These are phyloP conservation scores for Meles meles DNA, from an alignment of 2,113 vertebrate genomes.

Conservation along the genomic window DNA sequence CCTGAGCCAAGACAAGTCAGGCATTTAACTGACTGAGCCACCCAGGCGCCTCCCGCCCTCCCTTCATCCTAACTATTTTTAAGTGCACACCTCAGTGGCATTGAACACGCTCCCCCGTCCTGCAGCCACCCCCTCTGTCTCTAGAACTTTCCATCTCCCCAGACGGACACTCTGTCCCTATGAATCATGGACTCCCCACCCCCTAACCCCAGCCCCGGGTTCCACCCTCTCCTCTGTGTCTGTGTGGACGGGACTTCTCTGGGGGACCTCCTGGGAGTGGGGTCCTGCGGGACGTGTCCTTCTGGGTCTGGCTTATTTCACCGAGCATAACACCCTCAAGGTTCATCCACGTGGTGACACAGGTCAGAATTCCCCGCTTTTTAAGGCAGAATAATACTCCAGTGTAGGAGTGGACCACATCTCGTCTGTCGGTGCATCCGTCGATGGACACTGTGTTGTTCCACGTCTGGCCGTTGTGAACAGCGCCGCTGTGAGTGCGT, in stretches of 20 bases:
- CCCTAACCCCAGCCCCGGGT: not conserved
- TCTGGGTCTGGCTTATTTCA: not conserved
- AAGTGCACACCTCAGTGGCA: not conserved
- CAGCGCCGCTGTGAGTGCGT: not conserved
- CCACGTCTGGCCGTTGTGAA: not conserved
- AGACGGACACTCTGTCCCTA: not conserved
- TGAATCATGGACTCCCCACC: not conserved
- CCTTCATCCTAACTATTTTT: not conserved
- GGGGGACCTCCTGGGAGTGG: not conserved
- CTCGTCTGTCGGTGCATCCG: not conserved
- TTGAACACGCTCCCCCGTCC: accelerated
- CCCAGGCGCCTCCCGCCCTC: not conserved
- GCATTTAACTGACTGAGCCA: not conserved
- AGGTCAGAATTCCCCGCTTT: not conserved
- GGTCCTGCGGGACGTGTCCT: not conserved
- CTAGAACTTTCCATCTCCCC: not conserved
- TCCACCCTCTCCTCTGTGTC: not conserved
- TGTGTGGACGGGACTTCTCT: not conserved
- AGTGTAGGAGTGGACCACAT: not conserved
- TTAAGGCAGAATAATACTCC: not conserved
- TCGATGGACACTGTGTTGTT: not conserved
- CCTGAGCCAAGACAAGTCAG: not conserved
- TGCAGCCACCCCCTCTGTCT: accelerated
- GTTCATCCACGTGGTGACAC: not conserved
- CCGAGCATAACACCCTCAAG: too few relatives aligned